phyloP scores from a whole-genome alignment of 2,888 invertebrate genomes.

The Hypercompe scribonia region DNA sequence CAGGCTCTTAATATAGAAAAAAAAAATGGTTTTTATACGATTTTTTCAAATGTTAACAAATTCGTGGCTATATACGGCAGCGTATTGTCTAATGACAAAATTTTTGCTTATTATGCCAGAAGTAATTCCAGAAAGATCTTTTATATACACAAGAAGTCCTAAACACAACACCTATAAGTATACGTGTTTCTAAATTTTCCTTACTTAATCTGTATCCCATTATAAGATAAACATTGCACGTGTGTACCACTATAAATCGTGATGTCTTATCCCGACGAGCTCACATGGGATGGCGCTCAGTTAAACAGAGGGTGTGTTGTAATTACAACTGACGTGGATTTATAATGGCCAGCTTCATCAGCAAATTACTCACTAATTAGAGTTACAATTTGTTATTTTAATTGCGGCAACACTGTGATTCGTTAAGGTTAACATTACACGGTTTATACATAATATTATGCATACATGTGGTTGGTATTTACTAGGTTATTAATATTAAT shows the following conservation, averaged over 20 bases:
- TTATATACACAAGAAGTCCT: no score
- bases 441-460: background rate
- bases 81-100: no score
- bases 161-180: no score
- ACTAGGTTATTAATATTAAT: background rate
- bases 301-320: constrained; percentile 8
- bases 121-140: no score
- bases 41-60: no score
- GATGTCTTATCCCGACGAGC: background rate
- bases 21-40: no score
- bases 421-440: background rate
- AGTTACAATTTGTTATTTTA: constrained; percentile 2
- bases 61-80: no score
- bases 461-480: background rate
- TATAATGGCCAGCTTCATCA: background rate
- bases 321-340: constrained; percentile 11
- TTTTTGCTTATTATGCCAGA: no score
- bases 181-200: no score
- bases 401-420: background rate
- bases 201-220: no score
- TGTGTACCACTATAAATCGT: background rate
- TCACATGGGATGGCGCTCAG: background rate
- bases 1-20: no score
- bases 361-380: background rate
- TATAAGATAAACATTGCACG: no score